Conservation (phyloP, 2,888 invertebrate genomes). For the Aphrophora alni region DNA sequence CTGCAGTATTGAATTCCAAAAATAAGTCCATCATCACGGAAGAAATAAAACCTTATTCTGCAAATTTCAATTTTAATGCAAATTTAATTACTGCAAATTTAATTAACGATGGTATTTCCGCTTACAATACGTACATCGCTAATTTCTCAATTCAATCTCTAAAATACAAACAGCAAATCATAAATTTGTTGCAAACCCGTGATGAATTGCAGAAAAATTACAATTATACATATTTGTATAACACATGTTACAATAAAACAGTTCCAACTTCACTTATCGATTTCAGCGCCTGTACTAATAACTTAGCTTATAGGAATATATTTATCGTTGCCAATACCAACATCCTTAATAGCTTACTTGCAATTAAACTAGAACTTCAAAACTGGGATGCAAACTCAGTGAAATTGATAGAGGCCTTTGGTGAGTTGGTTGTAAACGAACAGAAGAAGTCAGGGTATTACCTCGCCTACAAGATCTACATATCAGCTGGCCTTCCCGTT, state of each 20-base stretch:
- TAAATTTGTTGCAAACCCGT: not conserved
- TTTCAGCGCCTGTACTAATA: not conserved
- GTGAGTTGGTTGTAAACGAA: not conserved
- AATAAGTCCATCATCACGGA: not conserved
- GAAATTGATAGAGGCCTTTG: not conserved
- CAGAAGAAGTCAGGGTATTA: not conserved
- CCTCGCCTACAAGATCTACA: not conserved
- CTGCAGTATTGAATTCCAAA: not conserved
- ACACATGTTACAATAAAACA: not conserved
- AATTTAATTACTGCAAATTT: not conserved
- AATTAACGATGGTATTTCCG: not conserved
- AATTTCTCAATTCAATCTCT: not conserved
- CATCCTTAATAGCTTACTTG: not conserved
- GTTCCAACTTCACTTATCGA: not conserved
- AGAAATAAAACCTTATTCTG: not conserved
- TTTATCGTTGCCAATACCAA: not conserved
- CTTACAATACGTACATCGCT: not conserved
- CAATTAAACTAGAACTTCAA: not conserved
- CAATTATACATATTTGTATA: not conserved
- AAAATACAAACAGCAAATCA: not conserved
- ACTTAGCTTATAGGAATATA: not conserved
- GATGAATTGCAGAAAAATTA: not conserved
- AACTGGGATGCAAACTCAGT: not conserved
- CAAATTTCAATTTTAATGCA: no score
- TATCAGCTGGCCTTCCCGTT: not conserved